Conservation (phyloP, 2,113 vertebrate genomes). For the Redunca redunca region DNA sequence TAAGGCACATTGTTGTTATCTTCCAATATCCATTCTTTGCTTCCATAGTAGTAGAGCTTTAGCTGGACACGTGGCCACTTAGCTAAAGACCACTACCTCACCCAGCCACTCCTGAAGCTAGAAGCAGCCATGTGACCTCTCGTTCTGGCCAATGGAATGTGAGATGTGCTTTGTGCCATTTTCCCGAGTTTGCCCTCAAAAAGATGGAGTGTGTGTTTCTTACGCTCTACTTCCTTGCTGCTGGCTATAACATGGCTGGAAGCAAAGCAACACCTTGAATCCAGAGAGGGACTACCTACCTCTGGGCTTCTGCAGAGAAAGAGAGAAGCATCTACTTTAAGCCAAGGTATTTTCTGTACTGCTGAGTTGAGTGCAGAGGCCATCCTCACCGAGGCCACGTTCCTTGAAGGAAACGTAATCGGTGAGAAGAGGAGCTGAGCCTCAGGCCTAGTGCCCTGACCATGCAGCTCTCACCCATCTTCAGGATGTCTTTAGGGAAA, state of each 20-base stretch:
- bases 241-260: background rate
- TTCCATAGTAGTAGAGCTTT: background rate
- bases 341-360: background rate
- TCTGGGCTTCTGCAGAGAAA: background rate
- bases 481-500: background rate
- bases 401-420: background rate
- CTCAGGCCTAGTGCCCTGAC: background rate
- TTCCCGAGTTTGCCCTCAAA: background rate
- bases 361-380: background rate
- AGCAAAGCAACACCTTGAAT: background rate
- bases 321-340: background rate
- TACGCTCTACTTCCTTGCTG: background rate
- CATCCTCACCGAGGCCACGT: background rate
- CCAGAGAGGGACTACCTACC: background rate
- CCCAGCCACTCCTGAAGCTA: background rate
- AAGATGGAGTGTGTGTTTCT: background rate
- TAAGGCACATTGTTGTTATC: background rate
- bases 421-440: background rate
- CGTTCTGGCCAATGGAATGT: background rate
- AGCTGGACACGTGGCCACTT: background rate
- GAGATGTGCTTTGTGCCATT: background rate
- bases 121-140: background rate
- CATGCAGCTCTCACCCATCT: background rate
- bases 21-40: background rate
- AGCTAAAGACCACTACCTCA: background rate